These are phyloP conservation scores for Thalassoma bifasciatum DNA, from an alignment of 2,113 vertebrate genomes.

Conservation along the genomic window DNA sequence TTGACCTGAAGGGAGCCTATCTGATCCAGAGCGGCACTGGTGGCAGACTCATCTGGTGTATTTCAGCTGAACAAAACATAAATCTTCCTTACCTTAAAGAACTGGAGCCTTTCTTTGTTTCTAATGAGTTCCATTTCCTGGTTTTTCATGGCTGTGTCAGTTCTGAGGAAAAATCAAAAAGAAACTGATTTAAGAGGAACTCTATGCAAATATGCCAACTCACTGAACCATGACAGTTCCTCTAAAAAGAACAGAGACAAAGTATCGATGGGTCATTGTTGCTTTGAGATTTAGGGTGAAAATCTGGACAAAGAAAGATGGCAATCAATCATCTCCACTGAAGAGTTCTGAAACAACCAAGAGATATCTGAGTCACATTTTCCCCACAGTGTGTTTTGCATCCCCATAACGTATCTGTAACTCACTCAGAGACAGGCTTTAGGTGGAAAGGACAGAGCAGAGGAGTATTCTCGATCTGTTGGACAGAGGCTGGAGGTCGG, in stretches of 20 bases:
- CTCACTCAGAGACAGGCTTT: conserved; percentile 95
- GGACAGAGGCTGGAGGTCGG: conserved; percentile 76
- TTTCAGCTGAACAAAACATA: not conserved
- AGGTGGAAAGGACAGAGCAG: conserved; percentile 96
- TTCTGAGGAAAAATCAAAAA: conserved; percentile 76
- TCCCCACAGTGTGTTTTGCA: too few relatives aligned
- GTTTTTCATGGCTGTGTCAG: conserved; percentile 92
- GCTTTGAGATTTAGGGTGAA: not conserved
- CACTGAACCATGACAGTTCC: not conserved
- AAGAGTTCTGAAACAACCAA: too few relatives aligned
- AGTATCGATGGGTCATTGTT: not conserved
- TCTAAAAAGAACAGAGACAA: not conserved
- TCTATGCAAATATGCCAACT: not conserved
- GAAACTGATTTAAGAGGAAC: not conserved
- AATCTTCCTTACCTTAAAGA: conserved; percentile 90
- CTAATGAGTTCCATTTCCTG: conserved; percentile 94
- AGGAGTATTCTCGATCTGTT: conserved; percentile 95
- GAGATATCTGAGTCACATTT: too few relatives aligned
- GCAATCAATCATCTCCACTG: not conserved
- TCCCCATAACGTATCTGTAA: conserved; percentile 90
- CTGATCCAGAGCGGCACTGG: too few relatives aligned
- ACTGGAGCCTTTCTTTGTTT: conserved; percentile 97
- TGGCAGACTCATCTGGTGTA: too few relatives aligned
- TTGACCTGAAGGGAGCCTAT: too few relatives aligned
- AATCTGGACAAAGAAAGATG: conserved; percentile 43